A percentile compares a stretch with the other conserved stretches of the same genome.
Conservation (phyloP, 2,888 invertebrate species). For the Drosophila antonietae region DNA sequence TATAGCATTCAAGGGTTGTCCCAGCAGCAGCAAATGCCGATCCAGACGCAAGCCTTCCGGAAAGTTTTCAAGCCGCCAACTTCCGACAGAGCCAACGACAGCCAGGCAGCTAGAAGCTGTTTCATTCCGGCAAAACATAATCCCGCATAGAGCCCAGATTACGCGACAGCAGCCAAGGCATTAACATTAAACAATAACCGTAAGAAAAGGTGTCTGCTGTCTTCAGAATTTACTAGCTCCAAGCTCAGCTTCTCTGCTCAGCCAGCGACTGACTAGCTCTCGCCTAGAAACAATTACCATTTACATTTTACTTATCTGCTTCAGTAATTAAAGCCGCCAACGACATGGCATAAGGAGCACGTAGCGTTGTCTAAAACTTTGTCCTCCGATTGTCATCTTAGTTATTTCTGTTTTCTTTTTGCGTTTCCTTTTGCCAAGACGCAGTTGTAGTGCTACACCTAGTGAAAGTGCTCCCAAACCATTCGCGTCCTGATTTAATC, state of each 20-base stretch:
- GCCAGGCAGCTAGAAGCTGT: constrained; percentile 70
- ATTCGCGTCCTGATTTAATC: constrained; percentile 70
- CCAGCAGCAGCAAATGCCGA: constrained; percentile 47
- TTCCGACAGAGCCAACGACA: constrained; percentile 18
- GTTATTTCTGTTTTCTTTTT: constrained; percentile 65
- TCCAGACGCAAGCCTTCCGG: constrained; percentile 35
- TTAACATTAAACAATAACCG: constrained; percentile 58
- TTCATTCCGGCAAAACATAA: constrained; percentile 38
- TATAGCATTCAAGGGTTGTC: constrained; percentile 46
- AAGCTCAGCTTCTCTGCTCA: not conserved
- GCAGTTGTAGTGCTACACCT: not conserved
- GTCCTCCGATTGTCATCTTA: constrained; percentile 64
- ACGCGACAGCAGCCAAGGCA: constrained; percentile 51
- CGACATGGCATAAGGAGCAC: constrained; percentile 67
- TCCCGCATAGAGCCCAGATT: constrained; percentile 56
- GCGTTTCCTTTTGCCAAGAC: constrained; percentile 20
- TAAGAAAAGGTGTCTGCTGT: constrained; percentile 78
- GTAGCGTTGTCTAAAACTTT: constrained; percentile 54
- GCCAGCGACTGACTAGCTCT: not conserved
- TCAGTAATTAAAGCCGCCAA: constrained; percentile 60
- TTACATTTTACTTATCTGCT: constrained; percentile 72
- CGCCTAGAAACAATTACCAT: constrained; percentile 68
- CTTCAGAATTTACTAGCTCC: constrained; percentile 48
- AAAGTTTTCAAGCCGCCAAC: constrained; percentile 45
- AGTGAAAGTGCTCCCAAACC: not conserved